Evolutionary conservation across 2,888 invertebrate genomes (phyloP), one percentile per base, ranked within the genome.

Genomic region (Melieria picta): DNA sequence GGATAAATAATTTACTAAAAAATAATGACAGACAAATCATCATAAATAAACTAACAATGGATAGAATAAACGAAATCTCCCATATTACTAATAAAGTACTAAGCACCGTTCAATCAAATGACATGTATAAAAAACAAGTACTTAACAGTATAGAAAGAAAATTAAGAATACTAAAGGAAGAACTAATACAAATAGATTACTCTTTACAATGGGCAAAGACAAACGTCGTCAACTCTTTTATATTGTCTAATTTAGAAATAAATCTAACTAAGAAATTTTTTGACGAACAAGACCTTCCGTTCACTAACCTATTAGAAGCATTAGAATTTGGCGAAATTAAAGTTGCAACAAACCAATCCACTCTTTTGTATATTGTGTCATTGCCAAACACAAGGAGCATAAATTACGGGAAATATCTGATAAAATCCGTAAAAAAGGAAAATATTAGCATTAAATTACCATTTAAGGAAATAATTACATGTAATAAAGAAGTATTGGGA

Each of bases 1-100:
- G 45, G 50, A 63, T 30, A 5, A 70, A 56, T 52, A 64, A 70
- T 43, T 64, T 70, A 70, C 45, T 70, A n/a, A 57, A 50, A 64
- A 70, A 70, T 11, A 70, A 65, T 16, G 48, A 70, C 13, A 70
- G 9, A 60, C 50, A 60, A 46, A 46, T 13, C 9, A 42, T 60
- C 11, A 68, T 43, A 4, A 52, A 68, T 30, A 50, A n/a, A 30
- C 5, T 63, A 48, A 48, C 63, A 7, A 13, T 63, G 7, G 6
- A 63, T 4, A 5, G 63, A 63, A 4, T 50, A 63, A 30, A 48
- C 42, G 63, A 63, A 63, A 10, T 63, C 16, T 48, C 65, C 9
- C 42, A 43, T 11, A 56, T 65, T 42, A 56, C 65, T 11, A 65
- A 65, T n/a, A 56, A 10, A 48, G 10, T 63, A 48, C 45, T 45